Evolutionary conservation across 2,888 invertebrate genomes (phyloP).

Genomic region (Polydesmus complanatus): DNA sequence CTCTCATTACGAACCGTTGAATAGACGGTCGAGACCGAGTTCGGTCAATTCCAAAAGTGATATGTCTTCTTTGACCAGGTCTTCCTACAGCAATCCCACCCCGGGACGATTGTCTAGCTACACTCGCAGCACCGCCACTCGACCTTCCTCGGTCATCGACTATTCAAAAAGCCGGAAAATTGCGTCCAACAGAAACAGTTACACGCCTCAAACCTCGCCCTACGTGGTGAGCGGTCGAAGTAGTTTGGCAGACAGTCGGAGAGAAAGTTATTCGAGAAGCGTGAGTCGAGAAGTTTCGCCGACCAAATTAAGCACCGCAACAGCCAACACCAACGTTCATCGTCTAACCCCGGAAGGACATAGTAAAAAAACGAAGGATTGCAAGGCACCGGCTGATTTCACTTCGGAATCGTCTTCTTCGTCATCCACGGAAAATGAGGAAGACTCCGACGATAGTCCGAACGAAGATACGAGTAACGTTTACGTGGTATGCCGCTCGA

Average conservation of each 20-base stretch:
- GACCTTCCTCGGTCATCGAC: neutral
- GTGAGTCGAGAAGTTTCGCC: slow-evolving; percentile 12
- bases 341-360: neutral
- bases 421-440: neutral
- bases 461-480: slow-evolving; percentile 1
- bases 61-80: neutral
- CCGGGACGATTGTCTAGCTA: neutral
- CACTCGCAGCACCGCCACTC: neutral
- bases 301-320: neutral
- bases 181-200: neutral
- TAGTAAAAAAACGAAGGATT: slow-evolving; percentile 3
- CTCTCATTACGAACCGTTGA: neutral
- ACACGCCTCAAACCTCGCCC: neutral
- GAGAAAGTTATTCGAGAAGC: slow-evolving; percentile 7
- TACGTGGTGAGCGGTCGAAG: neutral
- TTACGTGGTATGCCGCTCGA: slow-evolving; percentile 4
- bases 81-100: neutral
- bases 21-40: neutral
- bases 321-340: no score
- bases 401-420: slow-evolving; percentile 10
- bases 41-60: neutral
- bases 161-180: neutral
- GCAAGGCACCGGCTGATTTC: slow-evolving; percentile 14
- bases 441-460: slow-evolving; percentile 2
- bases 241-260: neutral